Percentiles rank a stretch among this genome's conserved stretches.
Conservation (phyloP, 2,797 vertebrate genomes). For the Tamandua tetradactyla region DNA sequence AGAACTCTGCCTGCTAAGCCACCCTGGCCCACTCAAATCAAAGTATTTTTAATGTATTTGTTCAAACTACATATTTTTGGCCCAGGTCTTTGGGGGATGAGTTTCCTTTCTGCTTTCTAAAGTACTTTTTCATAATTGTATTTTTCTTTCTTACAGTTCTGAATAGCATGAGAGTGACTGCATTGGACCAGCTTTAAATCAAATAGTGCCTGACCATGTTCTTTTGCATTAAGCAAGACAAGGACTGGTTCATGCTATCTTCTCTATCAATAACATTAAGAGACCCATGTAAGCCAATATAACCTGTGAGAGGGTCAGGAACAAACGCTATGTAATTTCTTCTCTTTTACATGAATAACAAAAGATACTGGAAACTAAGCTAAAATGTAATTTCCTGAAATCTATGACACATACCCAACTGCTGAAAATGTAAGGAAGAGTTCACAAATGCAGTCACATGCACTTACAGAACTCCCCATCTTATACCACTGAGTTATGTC, state of each 20-base stretch:
- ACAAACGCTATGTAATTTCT: neutral
- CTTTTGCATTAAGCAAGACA: neutral
- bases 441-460: neutral
- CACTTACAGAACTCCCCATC: neutral
- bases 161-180: neutral
- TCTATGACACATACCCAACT: neutral
- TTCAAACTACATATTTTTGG: conserved; percentile 51
- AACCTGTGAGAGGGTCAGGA: conserved; percentile 6
- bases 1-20: too few relatives aligned
- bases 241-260: neutral
- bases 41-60: conserved; percentile 29
- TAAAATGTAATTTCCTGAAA: conserved; percentile 1
- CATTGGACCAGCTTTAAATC: neutral
- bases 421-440: neutral
- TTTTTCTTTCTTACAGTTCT: neutral
- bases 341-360: conserved; percentile 5
- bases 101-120: conserved; percentile 33
- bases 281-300: neutral
- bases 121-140: neutral
- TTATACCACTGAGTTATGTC: neutral
- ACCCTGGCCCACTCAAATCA: too few relatives aligned
- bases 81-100: neutral
- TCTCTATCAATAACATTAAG: conserved; percentile 32
- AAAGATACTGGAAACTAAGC: neutral
- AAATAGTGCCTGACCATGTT: neutral